These are phyloP conservation scores for Tokudaia tokunoshimensis DNA, from an alignment of 2,797 vertebrate genomes.

Conservation along the genomic window DNA sequence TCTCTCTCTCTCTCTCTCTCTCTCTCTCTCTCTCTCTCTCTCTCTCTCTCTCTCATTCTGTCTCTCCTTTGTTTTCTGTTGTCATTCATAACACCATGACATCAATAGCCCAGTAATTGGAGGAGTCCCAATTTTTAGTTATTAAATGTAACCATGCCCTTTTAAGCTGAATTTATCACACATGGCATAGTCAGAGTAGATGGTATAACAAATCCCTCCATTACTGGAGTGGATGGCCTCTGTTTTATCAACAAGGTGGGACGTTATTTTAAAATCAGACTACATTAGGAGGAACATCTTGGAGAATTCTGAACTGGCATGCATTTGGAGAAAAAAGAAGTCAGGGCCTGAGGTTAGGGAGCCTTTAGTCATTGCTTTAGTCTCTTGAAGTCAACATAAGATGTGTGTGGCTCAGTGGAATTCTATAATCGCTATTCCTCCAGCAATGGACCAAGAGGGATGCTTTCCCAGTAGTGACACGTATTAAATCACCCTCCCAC, in stretches of 20 bases:
- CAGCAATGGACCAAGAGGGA: neutral
- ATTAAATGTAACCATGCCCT: neutral
- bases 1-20: no score
- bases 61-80: neutral
- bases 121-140: neutral
- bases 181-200: no score
- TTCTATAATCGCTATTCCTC: constrained; percentile 30
- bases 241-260: constrained; percentile 53
- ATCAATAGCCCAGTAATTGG: neutral
- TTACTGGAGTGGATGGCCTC: neutral
- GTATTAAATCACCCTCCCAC: constrained; percentile 79
- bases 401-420: neutral
- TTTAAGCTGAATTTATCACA: neutral
- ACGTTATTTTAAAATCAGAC: constrained; percentile 57
- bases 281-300: constrained; percentile 45
- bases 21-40: no score
- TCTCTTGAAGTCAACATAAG: constrained; percentile 61
- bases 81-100: neutral
- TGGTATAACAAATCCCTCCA: neutral
- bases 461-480: constrained; percentile 11
- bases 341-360: neutral
- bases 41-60: neutral
- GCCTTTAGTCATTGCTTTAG: constrained; percentile 25
- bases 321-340: constrained; percentile 45
- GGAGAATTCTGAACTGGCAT: constrained; percentile 41